Conservation (phyloP, 1,140 invertebrate species). For the Psix sp. region DNA sequence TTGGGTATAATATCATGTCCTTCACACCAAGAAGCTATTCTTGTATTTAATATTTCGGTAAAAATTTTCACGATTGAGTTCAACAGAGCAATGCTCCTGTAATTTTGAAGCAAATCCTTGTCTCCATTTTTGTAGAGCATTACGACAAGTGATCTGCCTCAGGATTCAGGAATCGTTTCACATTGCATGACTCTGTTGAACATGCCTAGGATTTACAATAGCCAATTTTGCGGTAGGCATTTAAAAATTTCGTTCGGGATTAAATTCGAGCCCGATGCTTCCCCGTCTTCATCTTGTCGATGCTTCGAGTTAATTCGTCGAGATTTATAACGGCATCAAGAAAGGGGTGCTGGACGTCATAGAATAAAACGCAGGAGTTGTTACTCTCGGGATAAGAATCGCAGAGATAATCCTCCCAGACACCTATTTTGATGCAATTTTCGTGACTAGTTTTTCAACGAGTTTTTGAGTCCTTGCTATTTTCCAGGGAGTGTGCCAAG, state of each 20-base stretch:
- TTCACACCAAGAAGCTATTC: background rate
- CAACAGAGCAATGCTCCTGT: conserved; percentile 5
- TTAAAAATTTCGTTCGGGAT: background rate
- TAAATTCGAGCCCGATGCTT: background rate
- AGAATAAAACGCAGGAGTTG: background rate
- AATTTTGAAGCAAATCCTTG: background rate
- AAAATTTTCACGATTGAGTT: conserved; percentile 10
- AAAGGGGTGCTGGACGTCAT: background rate
- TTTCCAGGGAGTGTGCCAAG: background rate
- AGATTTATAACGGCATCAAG: background rate
- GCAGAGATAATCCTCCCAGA: background rate
- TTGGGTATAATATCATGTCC: background rate
- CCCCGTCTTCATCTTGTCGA: background rate
- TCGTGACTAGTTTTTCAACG: background rate
- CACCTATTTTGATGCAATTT: background rate
- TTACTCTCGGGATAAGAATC: background rate
- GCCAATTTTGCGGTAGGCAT: background rate
- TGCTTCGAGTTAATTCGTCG: background rate
- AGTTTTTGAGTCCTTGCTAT: background rate
- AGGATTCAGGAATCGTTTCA: background rate
- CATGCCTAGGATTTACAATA: background rate
- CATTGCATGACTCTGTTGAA: background rate
- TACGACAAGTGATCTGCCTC: background rate
- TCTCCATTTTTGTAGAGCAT: conserved; percentile 20
- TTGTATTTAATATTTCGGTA: background rate